Conservation (phyloP, 2,113 vertebrate species). For the Pachypanchax playfairii region DNA sequence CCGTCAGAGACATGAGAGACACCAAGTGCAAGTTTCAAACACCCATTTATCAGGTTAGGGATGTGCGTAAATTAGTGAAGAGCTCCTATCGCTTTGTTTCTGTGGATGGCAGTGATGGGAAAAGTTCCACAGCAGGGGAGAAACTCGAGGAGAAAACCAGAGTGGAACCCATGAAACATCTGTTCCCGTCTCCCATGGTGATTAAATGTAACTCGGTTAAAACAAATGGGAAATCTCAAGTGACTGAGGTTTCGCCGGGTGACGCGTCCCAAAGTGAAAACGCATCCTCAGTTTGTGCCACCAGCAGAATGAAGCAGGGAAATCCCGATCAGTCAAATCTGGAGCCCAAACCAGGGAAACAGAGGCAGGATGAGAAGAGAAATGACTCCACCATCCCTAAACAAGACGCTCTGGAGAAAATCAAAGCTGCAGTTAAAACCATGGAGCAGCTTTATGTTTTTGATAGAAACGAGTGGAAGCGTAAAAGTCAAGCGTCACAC, state of each 20-base stretch:
- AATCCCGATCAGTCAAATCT: slow-evolving; percentile 80
- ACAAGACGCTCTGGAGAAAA: slow-evolving; percentile 90
- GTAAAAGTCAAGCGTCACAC: slow-evolving; percentile 84
- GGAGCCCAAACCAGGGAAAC: slow-evolving; percentile 80
- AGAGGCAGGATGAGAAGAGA: slow-evolving; percentile 84
- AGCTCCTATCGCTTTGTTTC: slow-evolving; percentile 87
- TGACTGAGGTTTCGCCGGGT: slow-evolving; percentile 29
- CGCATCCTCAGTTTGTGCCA: slow-evolving; percentile 75
- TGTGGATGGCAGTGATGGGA: slow-evolving; percentile 80
- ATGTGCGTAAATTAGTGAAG: slow-evolving; percentile 95
- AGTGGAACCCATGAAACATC: slow-evolving; percentile 71
- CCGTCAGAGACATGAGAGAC: slow-evolving; percentile 90
- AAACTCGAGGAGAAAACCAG: slow-evolving; percentile 75
- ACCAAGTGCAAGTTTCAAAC: slow-evolving; percentile 85
- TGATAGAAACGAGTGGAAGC: slow-evolving; percentile 92
- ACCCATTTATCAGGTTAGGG: slow-evolving; percentile 92
- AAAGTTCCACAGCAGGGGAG: slow-evolving; percentile 68
- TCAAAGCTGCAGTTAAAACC: slow-evolving; percentile 92
- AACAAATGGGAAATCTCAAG: slow-evolving; percentile 60
- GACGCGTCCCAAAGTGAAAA: slow-evolving; percentile 68
- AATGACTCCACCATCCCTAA: slow-evolving; percentile 70
- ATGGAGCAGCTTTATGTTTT: slow-evolving; percentile 97
- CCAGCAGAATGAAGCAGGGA: slow-evolving; percentile 78
- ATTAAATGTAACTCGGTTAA: slow-evolving; percentile 93
- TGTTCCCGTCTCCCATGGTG: slow-evolving; percentile 85